Evolutionary conservation across 2,113 vertebrate species (phyloP), one percentile per base, ranked within the genome.

Genomic region (Lepus europaeus): DNA sequence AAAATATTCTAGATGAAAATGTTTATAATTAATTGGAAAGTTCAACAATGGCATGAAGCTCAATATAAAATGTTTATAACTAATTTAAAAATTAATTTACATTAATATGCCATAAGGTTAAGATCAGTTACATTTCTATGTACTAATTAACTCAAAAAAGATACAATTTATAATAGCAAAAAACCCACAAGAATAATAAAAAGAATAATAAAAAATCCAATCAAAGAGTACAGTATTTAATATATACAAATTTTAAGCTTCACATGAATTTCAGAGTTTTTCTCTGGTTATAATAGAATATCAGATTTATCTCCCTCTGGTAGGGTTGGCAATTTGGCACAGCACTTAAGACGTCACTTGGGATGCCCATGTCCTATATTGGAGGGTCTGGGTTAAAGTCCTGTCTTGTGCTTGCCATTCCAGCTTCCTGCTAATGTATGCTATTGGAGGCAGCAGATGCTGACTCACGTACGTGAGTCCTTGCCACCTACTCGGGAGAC

Each of bases 101-200:
- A 66, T 66, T 31, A 56, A 36, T 83, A 78, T 51, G 14, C 5
- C 16, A 59, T 36, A 27, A 69, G 5, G 7, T 82, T 86, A 81
- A 87, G 25, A 81, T 86, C 63, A 91, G 77, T 72, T 89, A 95
- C 6, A 66, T 68, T 86, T 92, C 49, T 68, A 69, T 66, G 36
- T 70, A 81, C 6, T 6, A 64, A 63, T 6, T 76, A 84, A 49
- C 70, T 78, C 2, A n/a, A 33, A n/a, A 66, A 74, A 27, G 2
- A 63, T 9, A 72, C 7, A 33, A 10, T 74, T 89, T 81, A 49
- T 17, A 77, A 25, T 66, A 72, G 19, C n/a, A 91, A 95, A 87
- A 93, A 9, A 13, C 45, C 27, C 23, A 29, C 14, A 33, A 74
- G n/a, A 23, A 14, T 39, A 89, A 66, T 76, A 45, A 45, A 45